phyloP scores from a whole-genome alignment of 2,113 vertebrate genomes.

The Dasyurus viverrinus region DNA sequence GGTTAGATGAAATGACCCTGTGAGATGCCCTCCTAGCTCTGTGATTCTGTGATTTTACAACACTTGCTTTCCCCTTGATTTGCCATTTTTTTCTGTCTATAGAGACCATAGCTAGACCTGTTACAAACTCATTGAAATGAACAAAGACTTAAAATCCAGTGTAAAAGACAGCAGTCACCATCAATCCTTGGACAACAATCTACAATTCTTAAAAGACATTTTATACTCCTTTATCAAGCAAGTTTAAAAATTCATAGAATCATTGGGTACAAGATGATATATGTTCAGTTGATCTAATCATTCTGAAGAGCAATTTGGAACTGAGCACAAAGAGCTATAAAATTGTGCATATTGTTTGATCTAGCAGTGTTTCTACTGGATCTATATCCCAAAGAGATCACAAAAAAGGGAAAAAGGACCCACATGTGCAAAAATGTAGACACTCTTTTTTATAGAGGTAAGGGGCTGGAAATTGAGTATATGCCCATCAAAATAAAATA shows the following conservation, averaged over 20 bases:
- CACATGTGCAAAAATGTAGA: too few species aligned
- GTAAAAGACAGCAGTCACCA: background rate
- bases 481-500: too few species aligned
- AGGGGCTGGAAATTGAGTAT: too few species aligned
- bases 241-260: background rate
- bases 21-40: background rate
- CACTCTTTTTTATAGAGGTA: too few species aligned
- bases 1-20: background rate
- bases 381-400: too few species aligned
- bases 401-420: too few species aligned
- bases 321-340: too few species aligned
- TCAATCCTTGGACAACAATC: background rate
- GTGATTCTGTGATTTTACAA: background rate
- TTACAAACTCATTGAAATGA: background rate
- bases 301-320: too few species aligned
- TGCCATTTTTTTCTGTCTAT: background rate
- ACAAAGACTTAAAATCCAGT: background rate
- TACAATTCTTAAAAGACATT: background rate
- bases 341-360: too few species aligned
- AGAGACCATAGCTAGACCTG: background rate
- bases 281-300: too few species aligned
- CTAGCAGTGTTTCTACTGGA: too few species aligned
- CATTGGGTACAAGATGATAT: background rate
- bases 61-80: background rate
- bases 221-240: background rate